phyloP scores from a whole-genome alignment of 2,113 vertebrate species.

The Sigmodon hispidus region DNA sequence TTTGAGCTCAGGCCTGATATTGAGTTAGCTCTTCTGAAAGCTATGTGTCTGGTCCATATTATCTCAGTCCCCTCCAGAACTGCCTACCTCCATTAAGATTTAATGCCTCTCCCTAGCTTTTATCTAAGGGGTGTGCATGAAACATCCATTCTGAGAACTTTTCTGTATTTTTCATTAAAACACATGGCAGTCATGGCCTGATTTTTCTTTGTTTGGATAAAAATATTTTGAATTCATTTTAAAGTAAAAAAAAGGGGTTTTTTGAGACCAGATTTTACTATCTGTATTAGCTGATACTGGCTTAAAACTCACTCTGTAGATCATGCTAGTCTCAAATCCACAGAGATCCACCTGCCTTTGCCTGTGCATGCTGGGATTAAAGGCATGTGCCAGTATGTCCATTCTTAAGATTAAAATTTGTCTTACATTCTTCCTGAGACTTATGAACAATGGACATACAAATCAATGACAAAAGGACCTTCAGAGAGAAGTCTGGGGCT shows the following conservation, averaged over 20 bases:
- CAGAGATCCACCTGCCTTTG: not conserved
- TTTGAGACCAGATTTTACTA: not conserved
- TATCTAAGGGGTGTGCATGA: constrained; percentile 64
- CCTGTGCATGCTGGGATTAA: not conserved
- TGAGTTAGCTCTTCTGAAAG: constrained; percentile 67
- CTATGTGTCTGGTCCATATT: constrained; percentile 74
- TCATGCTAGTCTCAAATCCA: not conserved
- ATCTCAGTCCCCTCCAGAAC: constrained; percentile 68
- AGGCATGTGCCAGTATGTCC: not conserved
- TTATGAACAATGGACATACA: constrained; percentile 23
- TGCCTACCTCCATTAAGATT: constrained; percentile 69
- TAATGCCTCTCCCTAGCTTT: constrained; percentile 77
- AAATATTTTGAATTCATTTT: constrained; percentile 71
- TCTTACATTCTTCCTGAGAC: constrained; percentile 56
- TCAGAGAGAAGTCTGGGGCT: not conserved
- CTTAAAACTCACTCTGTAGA: not conserved
- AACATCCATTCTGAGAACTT: constrained; percentile 62
- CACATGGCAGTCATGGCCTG: constrained; percentile 56
- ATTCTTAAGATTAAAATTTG: constrained; percentile 29
- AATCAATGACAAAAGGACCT: not conserved
- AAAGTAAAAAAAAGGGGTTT: not conserved
- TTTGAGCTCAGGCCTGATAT: constrained; percentile 55
- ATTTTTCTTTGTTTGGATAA: constrained; percentile 61
- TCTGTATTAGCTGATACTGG: not conserved
- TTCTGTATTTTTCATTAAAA: constrained; percentile 72